These are phyloP conservation scores for Cydia fagiglandana DNA, from an alignment of 1,140 invertebrate genomes.

Conservation along the genomic window DNA sequence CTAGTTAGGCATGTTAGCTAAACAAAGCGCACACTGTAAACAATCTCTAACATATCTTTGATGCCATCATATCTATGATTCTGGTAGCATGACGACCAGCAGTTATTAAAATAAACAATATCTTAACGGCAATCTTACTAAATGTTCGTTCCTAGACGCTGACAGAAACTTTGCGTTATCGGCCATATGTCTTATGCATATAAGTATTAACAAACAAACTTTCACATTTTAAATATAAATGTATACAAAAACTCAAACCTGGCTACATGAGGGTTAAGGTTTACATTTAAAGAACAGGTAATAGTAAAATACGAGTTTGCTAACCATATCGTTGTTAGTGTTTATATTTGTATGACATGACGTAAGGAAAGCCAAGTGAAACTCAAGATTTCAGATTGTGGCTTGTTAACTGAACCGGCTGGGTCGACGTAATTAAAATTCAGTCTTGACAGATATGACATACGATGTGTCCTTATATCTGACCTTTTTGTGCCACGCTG, in stretches of 20 bases:
- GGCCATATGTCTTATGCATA: neutral
- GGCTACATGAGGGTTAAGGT: no score
- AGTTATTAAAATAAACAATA: no score
- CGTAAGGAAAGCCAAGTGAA: slow-evolving; percentile 43
- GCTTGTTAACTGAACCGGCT: slow-evolving; percentile 36
- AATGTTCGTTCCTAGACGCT: no score
- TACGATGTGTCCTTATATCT: slow-evolving; percentile 2
- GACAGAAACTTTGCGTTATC: no score
- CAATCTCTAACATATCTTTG: no score
- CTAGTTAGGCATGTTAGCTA: no score
- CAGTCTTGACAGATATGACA: slow-evolving; percentile 26
- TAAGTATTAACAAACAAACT: neutral
- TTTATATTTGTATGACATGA: slow-evolving; percentile 2
- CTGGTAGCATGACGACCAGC: no score
- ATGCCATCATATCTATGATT: no score
- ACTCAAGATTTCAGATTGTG: slow-evolving; percentile 43
- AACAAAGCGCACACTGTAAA: no score
- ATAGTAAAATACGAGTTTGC: neutral
- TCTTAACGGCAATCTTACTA: no score
- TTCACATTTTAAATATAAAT: neutral
- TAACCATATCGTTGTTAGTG: neutral
- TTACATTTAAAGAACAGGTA: neutral
- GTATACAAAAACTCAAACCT: neutral
- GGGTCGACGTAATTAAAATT: slow-evolving; percentile 33
- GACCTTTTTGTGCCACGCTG: neutral